A percentile compares a stretch with the other conserved stretches of the same genome.
These are phyloP conservation scores for Actinia equina DNA, from an alignment of 64 coral and sea anemone species.

Conservation along the genomic window DNA sequence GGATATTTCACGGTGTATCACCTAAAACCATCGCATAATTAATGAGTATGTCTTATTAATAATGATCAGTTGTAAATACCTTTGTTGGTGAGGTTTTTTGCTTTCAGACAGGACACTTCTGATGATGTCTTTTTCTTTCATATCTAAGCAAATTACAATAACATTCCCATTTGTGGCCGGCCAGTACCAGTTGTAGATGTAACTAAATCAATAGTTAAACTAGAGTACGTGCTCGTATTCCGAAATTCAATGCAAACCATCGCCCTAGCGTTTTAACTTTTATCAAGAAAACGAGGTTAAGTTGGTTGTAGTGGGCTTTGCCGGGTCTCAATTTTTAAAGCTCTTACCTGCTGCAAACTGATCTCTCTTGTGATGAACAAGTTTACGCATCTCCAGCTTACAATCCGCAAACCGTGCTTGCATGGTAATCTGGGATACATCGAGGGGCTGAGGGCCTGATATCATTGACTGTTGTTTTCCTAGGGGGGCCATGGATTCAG, in stretches of 20 bases:
- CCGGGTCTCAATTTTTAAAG: no score
- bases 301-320: no score
- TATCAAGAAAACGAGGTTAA: no score
- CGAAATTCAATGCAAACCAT: no score
- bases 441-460: neutral
- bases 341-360: conserved; percentile 76
- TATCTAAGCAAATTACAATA: conserved; percentile 31
- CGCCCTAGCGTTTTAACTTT: no score
- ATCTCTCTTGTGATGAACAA: conserved; percentile 91
- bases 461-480: conserved; percentile 12
- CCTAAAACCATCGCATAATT: no score
- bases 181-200: no score
- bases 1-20: no score
- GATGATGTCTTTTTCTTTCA: conserved; percentile 70
- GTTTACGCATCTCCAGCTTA: conserved; percentile 65
- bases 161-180: no score
- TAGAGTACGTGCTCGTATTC: no score
- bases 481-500: conserved; percentile 8
- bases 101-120: conserved; percentile 58
- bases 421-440: conserved; percentile 61
- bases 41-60: neutral
- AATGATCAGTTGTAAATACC: conserved; percentile 26
- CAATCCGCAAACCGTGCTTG: conserved; percentile 71
- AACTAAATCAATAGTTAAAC: no score
- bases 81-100: conserved; percentile 51